Evolutionary conservation across 2,113 vertebrate genomes (phyloP).

Genomic region (Todiramphus saurophagus): DNA sequence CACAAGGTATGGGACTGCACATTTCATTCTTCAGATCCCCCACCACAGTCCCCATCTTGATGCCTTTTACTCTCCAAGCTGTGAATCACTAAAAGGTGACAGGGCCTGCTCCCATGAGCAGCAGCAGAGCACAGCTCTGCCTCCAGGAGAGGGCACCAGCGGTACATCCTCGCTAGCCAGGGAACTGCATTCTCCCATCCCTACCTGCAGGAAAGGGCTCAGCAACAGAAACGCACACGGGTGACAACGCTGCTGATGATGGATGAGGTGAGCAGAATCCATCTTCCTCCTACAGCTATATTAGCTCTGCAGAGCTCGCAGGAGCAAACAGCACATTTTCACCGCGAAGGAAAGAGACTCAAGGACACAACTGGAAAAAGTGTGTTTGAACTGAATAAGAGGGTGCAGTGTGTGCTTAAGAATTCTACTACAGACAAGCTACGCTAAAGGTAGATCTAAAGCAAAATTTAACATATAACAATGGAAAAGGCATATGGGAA

Average conservation of each 20-base stretch:
- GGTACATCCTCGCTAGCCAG: background rate
- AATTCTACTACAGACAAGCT: background rate
- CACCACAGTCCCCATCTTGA: background rate
- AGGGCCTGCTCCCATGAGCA: background rate
- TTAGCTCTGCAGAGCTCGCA: background rate
- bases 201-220: background rate
- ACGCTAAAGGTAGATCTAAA: background rate
- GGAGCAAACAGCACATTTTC: background rate
- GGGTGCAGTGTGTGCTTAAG: background rate
- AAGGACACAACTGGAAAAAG: background rate
- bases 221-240: background rate
- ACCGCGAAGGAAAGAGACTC: background rate
- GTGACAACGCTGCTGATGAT: background rate
- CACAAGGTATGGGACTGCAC: background rate
- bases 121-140: background rate
- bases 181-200: background rate
- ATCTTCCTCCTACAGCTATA: background rate
- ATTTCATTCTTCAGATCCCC: background rate
- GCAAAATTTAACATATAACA: background rate
- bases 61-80: background rate
- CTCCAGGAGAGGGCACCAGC: conserved; percentile 35
- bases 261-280: background rate
- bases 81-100: background rate
- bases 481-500: background rate
- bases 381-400: background rate